Conservation (phyloP, 2,797 vertebrate genomes). For the Falco naumanni region DNA sequence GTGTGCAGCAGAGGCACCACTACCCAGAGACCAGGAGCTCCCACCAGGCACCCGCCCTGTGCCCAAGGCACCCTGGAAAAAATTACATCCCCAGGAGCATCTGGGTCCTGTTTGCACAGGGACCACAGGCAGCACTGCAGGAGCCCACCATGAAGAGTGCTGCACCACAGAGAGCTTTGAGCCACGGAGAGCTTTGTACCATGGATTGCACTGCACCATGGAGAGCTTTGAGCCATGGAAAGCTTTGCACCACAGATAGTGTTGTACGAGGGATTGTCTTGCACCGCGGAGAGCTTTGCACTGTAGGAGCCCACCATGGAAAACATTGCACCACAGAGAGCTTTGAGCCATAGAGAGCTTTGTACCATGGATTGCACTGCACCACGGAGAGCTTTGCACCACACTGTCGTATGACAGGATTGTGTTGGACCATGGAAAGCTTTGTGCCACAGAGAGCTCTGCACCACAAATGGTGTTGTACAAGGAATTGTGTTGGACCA, state of each 20-base stretch:
- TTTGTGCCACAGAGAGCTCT: not conserved
- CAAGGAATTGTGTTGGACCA: too few species aligned
- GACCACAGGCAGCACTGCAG: not conserved
- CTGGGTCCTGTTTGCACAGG: not conserved
- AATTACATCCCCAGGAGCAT: not conserved
- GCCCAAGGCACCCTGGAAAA: not conserved
- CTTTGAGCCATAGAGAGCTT: too few species aligned
- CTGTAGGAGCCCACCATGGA: not conserved
- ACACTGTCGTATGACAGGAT: too few species aligned
- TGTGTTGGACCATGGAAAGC: not conserved
- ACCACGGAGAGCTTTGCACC: too few species aligned
- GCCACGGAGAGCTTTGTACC: too few species aligned
- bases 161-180: too few species aligned
- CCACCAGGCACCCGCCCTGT: not conserved
- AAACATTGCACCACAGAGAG: fast-evolving
- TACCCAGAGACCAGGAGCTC: not conserved
- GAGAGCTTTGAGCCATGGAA: not conserved
- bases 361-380: too few species aligned
- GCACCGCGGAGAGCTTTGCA: not conserved
- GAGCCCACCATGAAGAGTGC: fast-evolving
- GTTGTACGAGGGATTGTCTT: too few species aligned
- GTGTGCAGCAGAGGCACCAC: not conserved
- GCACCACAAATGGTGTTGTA: too few species aligned
- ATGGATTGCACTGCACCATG: too few species aligned
- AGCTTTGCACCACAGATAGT: too few species aligned